Base-by-base conservation (phyloP, 2,888 invertebrate genomes). In the Cryptus armator region DNA sequence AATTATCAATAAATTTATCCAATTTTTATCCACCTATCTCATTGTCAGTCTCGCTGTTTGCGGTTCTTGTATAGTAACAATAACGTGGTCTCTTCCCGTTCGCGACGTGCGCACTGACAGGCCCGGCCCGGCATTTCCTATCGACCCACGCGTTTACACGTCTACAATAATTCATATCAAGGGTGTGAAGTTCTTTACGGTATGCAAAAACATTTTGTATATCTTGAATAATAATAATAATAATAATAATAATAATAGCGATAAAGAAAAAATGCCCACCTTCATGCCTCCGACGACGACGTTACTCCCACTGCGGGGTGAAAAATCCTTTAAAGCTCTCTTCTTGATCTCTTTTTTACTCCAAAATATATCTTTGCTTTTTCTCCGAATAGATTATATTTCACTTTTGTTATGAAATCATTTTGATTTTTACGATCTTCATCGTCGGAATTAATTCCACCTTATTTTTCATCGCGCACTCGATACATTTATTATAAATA, bases 1-100 rank as follows among this genome's bases (percentile, higher is more conserved):
- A 72, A 79, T 86, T 79, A 83, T 81, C 84, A 83, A 86, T 84
- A 86, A 86, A 83, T 86, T 79, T 81, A 29, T 75, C 16, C 14
- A 12, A 72, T 48, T 59, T 64, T 83, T 43, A 29, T 64, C 51
- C 62, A 19, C 70, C 44, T 68, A 59, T 64, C 53, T 70, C 80
- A 68, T 74, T 70, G 62, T 67, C 74, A 68, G 67, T 19, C 53
- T 46, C 70, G 75, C 79, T 43, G 66, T 44, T 44, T 44, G 46
- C 46, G 1, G 12, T 6, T 78, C 62, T 67, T 19, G 56, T 56
- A 59, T 46, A 67, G 67, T 67, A 68, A 75, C 29, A 62, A 43
- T 51, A 64, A 64, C 67, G 70, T 51, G 67, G 46, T 10, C 37
- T 75, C 43, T 75, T 68, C 66, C 19, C 59, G 37, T 48, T 32